Base-by-base conservation (phyloP, 2,888 invertebrate species). In the Dorcus parallelipipedus region DNA sequence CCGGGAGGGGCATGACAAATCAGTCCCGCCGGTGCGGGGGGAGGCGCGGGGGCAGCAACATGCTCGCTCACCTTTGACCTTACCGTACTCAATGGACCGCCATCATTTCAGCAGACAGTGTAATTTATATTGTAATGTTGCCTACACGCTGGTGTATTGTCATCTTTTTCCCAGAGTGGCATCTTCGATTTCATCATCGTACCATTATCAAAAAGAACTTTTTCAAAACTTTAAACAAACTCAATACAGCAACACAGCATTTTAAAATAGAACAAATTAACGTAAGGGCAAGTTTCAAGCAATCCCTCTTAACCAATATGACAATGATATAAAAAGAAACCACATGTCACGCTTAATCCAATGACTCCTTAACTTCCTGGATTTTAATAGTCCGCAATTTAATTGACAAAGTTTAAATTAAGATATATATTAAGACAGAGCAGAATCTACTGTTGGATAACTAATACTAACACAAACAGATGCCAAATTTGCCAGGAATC, bases 371-470 rank as follows among this genome's bases (percentile, higher is more conserved):
- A 4, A 33, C 6, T 33, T 33, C 26, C 7, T 33, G 26, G 26
- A 33, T 33, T 33, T 33, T 33, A 33, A 33, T 33, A 33, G 7
- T 33, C 3, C 5, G 4, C 3, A 20, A 20, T 20, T 20, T 2
- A 20, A 20, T 20, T 20, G 20, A 20, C 2, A 20, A 20, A 20
- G 20, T 20, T 20, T 20, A 20, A 20, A 20, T 20, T 20, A 3
- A 20, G 2, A 20, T 20, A 20, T 3, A 20, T 2, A 3, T 20
- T 20, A 20, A 20, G 1, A n/a, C n/a, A n/a, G 99, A 58, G 88
- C 97, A 52, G 98, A 98, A 45, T 97, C 98, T 66, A 95, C 81
- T 10, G 97, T 99, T 64, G 99, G 98, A 82, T 98, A 98, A 63
- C 94, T 93, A 76, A 98, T 93, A 67, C 88, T 82, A 79, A 99